Evolutionary conservation across 1,140 invertebrate genomes (phyloP).

Genomic region (Ceratitis capitata): DNA sequence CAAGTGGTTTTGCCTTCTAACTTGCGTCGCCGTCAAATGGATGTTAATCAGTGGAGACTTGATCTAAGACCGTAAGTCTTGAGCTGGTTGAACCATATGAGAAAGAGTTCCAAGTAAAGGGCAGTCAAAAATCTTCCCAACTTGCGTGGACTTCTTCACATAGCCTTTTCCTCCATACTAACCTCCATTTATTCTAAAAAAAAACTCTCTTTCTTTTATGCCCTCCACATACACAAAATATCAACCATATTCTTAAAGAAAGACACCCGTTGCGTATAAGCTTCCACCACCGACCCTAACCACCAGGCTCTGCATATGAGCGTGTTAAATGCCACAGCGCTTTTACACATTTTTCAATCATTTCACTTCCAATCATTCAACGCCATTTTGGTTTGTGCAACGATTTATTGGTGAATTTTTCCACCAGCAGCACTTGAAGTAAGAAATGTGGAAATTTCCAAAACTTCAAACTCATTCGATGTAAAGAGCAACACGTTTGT

Average conservation of each 20-base stretch:
- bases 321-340: neutral
- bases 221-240: neutral
- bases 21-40: no score
- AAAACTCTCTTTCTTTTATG: no score
- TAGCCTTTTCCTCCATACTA: no score
- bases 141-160: no score
- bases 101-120: no score
- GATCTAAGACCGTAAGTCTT: no score
- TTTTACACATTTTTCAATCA: neutral
- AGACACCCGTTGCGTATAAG: neutral
- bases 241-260: no score
- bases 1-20: no score
- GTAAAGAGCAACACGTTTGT: neutral
- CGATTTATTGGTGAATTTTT: constrained; percentile 7
- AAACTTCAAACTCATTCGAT: neutral
- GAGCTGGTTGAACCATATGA: no score
- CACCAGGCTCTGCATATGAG: neutral
- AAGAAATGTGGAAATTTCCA: neutral
- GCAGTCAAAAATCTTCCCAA: no score
- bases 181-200: no score
- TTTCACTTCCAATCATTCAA: constrained; percentile 1
- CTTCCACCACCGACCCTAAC: neutral
- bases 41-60: no score
- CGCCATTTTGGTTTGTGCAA: neutral
- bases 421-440: neutral